Percentiles rank a stretch among this genome's conserved stretches.
phyloP scores from a whole-genome alignment of 35 echinoderm and acorn worm genomes.

The Eucidaris tribuloides region DNA sequence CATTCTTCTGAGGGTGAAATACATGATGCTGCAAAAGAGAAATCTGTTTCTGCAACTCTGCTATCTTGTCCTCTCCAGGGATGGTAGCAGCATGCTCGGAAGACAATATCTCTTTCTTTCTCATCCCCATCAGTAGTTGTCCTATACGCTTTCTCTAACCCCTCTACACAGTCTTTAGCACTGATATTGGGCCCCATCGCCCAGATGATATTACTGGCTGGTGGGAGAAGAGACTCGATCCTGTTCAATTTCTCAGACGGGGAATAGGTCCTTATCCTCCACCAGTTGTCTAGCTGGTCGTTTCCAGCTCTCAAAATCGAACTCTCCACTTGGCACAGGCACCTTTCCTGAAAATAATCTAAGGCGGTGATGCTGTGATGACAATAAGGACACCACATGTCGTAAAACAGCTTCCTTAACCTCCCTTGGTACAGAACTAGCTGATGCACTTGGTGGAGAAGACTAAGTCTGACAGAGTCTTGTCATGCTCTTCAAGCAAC shows the following conservation, averaged over 20 bases:
- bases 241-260: background rate
- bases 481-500: background rate
- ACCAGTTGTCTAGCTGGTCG: slow-evolving; percentile 49
- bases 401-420: background rate
- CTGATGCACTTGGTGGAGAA: background rate
- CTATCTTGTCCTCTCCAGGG: background rate
- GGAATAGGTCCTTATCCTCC: background rate
- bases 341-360: slow-evolving; percentile 39
- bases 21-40: background rate
- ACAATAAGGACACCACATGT: background rate
- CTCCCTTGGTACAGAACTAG: background rate
- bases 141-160: slow-evolving; percentile 1
- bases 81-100: background rate
- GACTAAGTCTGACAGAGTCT: background rate
- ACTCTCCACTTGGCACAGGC: slow-evolving; percentile 34
- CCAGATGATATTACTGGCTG: slow-evolving; percentile 19
- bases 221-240: slow-evolving; percentile 35
- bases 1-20: background rate
- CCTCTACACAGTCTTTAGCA: background rate
- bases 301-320: slow-evolving; percentile 40
- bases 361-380: slow-evolving; percentile 13
- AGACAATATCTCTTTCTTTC: background rate
- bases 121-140: background rate
- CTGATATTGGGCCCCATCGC: background rate
- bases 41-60: slow-evolving; percentile 2